Conservation (phyloP, 2,113 vertebrate genomes). For the Oryzias melastigma region DNA sequence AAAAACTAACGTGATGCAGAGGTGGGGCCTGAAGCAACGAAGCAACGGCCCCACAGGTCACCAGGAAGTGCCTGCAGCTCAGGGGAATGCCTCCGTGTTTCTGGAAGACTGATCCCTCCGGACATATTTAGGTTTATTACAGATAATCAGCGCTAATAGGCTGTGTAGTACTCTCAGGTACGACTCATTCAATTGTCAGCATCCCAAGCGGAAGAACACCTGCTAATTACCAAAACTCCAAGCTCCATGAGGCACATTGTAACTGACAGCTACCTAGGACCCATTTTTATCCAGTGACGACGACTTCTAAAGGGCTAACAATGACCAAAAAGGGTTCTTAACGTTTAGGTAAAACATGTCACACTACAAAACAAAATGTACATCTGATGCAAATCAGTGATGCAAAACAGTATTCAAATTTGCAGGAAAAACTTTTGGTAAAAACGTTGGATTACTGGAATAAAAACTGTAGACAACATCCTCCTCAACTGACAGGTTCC, state of each 20-base stretch:
- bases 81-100: constrained; percentile 26
- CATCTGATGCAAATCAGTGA: too few species aligned
- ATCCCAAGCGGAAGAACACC: constrained; percentile 57
- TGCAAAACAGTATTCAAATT: too few species aligned
- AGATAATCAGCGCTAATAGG: constrained; percentile 65
- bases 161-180: constrained; percentile 68
- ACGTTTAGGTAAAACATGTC: too few species aligned
- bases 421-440: too few species aligned
- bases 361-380: too few species aligned
- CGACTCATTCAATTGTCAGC: constrained; percentile 67
- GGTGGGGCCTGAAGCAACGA: neutral
- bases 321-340: too few species aligned
- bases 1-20: neutral
- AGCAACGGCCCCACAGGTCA: neutral
- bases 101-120: constrained; percentile 47
- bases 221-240: constrained; percentile 61
- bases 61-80: constrained; percentile 4
- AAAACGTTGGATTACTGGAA: too few species aligned
- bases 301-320: neutral
- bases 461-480: too few species aligned
- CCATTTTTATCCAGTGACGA: neutral
- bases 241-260: neutral
- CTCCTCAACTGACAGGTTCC: too few species aligned
- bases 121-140: constrained; percentile 70
- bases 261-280: neutral